phyloP scores from a whole-genome alignment of 2,113 vertebrate genomes.

The Macquaria australasica region DNA sequence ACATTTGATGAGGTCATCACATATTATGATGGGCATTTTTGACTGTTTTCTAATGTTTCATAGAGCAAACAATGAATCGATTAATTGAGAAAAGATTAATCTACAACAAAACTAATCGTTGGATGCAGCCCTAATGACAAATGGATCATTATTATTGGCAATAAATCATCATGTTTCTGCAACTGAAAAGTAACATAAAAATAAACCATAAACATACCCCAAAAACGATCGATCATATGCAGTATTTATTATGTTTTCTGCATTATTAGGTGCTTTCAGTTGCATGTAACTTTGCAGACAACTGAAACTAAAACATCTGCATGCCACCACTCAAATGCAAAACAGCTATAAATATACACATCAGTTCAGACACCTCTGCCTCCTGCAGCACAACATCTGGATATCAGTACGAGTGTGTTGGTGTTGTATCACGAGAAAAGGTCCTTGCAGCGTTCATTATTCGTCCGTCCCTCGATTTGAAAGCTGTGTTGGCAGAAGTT shows the following conservation, averaged over 20 bases:
- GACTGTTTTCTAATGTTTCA: too few species aligned
- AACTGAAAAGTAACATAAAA: too few species aligned
- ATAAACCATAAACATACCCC: conserved; percentile 4
- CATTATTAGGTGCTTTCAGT: neutral
- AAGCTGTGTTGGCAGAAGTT: conserved; percentile 25
- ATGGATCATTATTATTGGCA: neutral
- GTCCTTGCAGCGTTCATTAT: neutral
- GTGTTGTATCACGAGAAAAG: neutral
- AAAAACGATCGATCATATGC: neutral
- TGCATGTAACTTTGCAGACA: neutral
- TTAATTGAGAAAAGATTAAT: too few species aligned
- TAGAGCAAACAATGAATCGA: too few species aligned
- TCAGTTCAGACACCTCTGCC: neutral
- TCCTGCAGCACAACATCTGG: neutral
- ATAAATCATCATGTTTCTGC: neutral
- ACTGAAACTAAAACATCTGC: neutral
- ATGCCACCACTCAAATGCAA: neutral
- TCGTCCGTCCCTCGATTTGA: neutral
- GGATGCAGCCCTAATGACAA: too few species aligned
- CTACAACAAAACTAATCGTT: too few species aligned
- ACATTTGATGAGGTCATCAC: too few species aligned
- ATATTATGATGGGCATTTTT: too few species aligned
- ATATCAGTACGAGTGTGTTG: neutral
- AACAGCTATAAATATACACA: neutral
- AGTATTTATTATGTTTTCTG: neutral